These are phyloP conservation scores for Cyphomyrmex costatus DNA, from an alignment of 1,140 invertebrate species.

Conservation along the genomic window DNA sequence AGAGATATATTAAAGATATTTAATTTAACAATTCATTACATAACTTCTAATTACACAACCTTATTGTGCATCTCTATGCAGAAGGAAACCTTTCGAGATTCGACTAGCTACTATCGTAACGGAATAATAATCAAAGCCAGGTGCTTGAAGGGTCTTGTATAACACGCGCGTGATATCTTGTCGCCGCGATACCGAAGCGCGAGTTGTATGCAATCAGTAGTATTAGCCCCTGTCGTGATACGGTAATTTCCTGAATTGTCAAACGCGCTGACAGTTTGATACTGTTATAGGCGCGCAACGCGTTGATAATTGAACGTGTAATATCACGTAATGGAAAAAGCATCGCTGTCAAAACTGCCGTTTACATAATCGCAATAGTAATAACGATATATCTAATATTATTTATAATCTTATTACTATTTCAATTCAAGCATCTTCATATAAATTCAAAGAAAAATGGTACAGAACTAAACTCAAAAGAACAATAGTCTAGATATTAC, in stretches of 20 bases:
- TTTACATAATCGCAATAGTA: conserved; percentile 17
- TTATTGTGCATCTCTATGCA: neutral
- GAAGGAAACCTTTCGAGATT: neutral
- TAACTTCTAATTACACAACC: neutral
- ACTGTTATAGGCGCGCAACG: conserved; percentile 49
- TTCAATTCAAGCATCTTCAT: neutral
- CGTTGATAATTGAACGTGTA: conserved; percentile 38
- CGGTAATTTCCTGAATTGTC: conserved; percentile 73
- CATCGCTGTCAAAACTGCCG: conserved; percentile 39
- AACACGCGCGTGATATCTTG: conserved; percentile 72
- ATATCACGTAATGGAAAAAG: conserved; percentile 51
- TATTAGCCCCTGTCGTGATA: conserved; percentile 69
- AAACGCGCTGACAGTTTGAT: conserved; percentile 59
- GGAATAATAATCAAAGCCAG: conserved; percentile 62
- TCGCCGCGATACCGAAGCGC: conserved; percentile 60
- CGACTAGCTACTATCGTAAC: conserved; percentile 45
- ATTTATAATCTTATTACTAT: neutral
- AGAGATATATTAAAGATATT: neutral
- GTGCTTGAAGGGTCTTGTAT: conserved; percentile 63
- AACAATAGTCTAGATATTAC: neutral
- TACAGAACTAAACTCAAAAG: neutral
- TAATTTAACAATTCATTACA: neutral
- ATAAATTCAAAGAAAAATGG: neutral
- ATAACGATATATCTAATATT: conserved; percentile 2
- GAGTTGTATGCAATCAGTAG: conserved; percentile 73